Evolutionary conservation across 37 sponge, comb jelly and placozoan species (phyloP).

Genomic region (Oopsacas minuta): DNA sequence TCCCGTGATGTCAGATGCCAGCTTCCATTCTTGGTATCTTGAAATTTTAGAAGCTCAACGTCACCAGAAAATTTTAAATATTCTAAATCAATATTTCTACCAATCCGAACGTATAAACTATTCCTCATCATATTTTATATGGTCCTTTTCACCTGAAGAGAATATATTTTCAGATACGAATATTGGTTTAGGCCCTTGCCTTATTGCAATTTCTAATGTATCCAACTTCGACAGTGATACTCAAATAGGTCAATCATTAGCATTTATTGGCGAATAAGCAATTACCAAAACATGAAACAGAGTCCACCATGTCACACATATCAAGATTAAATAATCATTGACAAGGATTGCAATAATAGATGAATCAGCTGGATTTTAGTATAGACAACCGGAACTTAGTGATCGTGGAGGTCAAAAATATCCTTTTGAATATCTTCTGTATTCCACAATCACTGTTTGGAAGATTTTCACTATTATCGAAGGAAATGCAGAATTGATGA

Average conservation of each 20-base stretch:
- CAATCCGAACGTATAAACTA: not conserved
- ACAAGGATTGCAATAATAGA: not conserved
- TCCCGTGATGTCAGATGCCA: not conserved
- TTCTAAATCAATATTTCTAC: not conserved
- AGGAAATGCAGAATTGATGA: not conserved
- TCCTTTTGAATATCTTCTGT: not conserved
- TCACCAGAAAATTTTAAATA: not conserved
- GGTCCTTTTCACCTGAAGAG: not conserved
- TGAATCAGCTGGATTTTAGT: not conserved
- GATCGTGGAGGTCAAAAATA: conserved; percentile 1
- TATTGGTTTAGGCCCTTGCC: not conserved
- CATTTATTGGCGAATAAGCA: not conserved
- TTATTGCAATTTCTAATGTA: not conserved
- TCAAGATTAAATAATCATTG: conserved; percentile 7
- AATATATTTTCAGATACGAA: not conserved
- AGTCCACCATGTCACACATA: not conserved
- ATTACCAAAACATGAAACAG: not conserved
- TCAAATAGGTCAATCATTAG: not conserved
- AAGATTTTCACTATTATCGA: conserved; percentile 13
- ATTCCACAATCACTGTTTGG: not conserved
- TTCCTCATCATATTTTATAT: not conserved
- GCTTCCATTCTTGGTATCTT: not conserved
- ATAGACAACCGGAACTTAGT: not conserved
- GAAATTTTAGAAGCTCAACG: not conserved
- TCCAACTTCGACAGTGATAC: not conserved